Evolutionary conservation across 2,797 vertebrate genomes (phyloP).

Genomic region (Gorsachius magnificus): DNA sequence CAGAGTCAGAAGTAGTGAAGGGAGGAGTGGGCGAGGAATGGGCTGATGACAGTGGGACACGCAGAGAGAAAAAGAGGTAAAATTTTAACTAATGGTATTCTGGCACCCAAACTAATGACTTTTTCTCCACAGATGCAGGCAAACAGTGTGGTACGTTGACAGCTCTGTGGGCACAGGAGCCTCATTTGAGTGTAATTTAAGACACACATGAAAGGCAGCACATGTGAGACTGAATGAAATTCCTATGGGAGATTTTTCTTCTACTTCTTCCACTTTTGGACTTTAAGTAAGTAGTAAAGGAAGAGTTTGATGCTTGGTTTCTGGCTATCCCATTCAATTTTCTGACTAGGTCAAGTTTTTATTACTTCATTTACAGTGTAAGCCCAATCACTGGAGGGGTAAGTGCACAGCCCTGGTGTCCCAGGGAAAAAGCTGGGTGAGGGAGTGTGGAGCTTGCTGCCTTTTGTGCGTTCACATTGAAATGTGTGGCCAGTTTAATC

Average conservation of each 20-base stretch:
- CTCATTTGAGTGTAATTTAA: conserved; percentile 17
- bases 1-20: neutral
- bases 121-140: neutral
- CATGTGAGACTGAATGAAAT: neutral
- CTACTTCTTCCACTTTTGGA: neutral
- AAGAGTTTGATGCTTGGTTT: neutral
- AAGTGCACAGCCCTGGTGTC: neutral
- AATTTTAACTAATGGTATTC: conserved; percentile 1
- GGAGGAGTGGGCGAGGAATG: neutral
- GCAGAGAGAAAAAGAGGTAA: neutral
- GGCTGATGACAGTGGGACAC: neutral
- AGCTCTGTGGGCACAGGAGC: neutral
- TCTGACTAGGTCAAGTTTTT: neutral
- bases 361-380: neutral
- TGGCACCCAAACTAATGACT: neutral
- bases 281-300: neutral
- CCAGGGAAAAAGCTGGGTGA: neutral
- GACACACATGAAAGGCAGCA: conserved; percentile 1
- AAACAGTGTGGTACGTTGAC: neutral
- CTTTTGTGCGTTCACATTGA: neutral
- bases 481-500: neutral
- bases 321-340: neutral
- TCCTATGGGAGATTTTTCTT: neutral
- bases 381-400: neutral
- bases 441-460: neutral